Conservation (phyloP, 2,113 vertebrate species). For the Nerophis ophidion region DNA sequence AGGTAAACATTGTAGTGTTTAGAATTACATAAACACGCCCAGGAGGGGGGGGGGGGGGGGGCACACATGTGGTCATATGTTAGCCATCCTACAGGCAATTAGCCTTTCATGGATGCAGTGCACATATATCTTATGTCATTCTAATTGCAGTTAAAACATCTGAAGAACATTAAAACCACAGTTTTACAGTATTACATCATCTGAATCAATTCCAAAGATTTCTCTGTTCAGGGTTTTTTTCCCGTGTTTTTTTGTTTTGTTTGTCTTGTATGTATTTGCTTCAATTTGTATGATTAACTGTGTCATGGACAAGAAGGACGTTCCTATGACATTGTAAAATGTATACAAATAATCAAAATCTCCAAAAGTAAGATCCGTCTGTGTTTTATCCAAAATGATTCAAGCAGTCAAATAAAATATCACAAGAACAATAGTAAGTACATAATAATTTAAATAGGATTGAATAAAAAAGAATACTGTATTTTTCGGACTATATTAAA, state of each 20-base stretch:
- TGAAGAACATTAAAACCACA: background rate
- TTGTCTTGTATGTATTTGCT: background rate
- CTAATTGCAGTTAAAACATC: slow-evolving; percentile 4
- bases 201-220: too few relatives aligned
- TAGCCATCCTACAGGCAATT: slow-evolving; percentile 29
- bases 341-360: too few relatives aligned
- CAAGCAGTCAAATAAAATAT: too few relatives aligned
- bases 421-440: too few relatives aligned
- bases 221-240: background rate
- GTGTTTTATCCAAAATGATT: too few relatives aligned
- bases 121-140: slow-evolving; percentile 4
- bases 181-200: background rate
- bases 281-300: background rate
- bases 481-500: too few relatives aligned
- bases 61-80: slow-evolving; percentile 23
- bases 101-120: slow-evolving; percentile 20
- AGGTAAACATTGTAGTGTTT: slow-evolving; percentile 19
- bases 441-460: too few relatives aligned
- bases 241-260: too few relatives aligned
- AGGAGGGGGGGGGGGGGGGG: background rate
- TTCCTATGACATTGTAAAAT: too few relatives aligned
- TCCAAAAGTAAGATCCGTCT: too few relatives aligned
- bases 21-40: slow-evolving; percentile 40
- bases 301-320: too few relatives aligned
- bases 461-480: too few relatives aligned